Conservation (phyloP, 2,888 invertebrate species). For the Pachliopta kotzebuea region DNA sequence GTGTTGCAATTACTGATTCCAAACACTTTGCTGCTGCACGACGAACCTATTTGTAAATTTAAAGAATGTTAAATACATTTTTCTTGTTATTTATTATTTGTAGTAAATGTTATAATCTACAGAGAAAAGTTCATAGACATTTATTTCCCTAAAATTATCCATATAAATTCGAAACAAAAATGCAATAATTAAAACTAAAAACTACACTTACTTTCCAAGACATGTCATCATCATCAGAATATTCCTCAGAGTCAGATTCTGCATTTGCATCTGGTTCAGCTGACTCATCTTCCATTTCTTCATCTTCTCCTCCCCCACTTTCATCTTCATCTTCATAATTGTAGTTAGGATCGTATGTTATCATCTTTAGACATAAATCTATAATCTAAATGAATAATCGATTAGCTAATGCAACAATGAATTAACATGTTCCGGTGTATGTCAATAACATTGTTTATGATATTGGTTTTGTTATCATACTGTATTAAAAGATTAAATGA, state of each 20-base stretch:
- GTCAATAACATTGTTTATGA: not conserved
- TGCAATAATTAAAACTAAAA: not conserved
- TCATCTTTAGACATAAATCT: constrained; percentile 92
- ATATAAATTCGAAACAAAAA: not conserved
- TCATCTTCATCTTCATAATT: constrained; percentile 96
- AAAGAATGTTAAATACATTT: not conserved
- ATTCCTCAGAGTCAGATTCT: constrained; percentile 94
- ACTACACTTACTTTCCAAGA: constrained; percentile 91
- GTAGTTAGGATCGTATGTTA: constrained; percentile 99
- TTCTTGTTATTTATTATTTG: not conserved
- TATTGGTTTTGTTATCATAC: not conserved
- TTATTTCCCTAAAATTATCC: not conserved
- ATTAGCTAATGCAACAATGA: not conserved
- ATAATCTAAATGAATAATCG: constrained; percentile 82
- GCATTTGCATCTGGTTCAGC: constrained; percentile 85
- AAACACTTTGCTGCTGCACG: constrained; percentile 98
- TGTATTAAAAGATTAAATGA: not conserved
- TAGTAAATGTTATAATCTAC: not conserved
- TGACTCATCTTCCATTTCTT: constrained; percentile 87
- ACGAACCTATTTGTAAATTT: constrained; percentile 79
- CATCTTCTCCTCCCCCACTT: constrained; percentile 84
- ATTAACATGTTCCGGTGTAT: not conserved
- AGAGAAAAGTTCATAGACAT: too few species aligned
- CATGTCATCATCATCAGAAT: constrained; percentile 99
- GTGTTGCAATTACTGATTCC: constrained; percentile 95